A percentile compares a stretch with the other conserved stretches of the same genome.
These are phyloP conservation scores for Heliconius melpomene DNA, from an alignment of 1,140 invertebrate species.

Conservation along the genomic window DNA sequence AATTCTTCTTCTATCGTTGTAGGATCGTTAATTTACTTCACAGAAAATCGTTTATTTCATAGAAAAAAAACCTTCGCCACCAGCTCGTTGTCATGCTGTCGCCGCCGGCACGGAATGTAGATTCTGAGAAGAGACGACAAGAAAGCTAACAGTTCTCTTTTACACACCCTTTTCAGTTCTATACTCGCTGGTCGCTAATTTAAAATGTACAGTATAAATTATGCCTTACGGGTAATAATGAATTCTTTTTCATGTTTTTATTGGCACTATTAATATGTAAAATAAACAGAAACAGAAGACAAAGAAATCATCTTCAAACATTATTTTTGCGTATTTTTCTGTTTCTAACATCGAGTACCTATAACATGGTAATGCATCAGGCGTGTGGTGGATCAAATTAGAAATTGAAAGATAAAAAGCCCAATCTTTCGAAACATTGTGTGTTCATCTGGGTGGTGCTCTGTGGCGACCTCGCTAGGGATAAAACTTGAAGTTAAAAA, in stretches of 20 bases:
- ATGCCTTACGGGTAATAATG: not conserved
- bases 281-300: not conserved
- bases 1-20: not conserved
- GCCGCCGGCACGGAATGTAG: not conserved
- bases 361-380: no score
- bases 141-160: slow-evolving; percentile 9
- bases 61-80: not conserved
- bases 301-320: not conserved
- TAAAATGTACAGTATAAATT: not conserved
- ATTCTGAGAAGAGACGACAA: slow-evolving; percentile 2
- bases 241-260: not conserved
- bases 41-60: not conserved
- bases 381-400: no score
- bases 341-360: not conserved
- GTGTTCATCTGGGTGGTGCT: no score
- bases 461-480: no score
- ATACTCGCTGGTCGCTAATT: not conserved
- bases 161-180: not conserved
- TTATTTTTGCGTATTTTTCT: not conserved
- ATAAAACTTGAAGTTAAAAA: no score
- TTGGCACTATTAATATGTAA: not conserved
- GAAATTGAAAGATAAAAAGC: no score
- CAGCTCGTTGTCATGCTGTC: not conserved
- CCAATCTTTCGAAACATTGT: no score
- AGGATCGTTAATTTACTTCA: not conserved